phyloP scores from a whole-genome alignment of 2,888 invertebrate species.

The Iselma pallidipennis region DNA sequence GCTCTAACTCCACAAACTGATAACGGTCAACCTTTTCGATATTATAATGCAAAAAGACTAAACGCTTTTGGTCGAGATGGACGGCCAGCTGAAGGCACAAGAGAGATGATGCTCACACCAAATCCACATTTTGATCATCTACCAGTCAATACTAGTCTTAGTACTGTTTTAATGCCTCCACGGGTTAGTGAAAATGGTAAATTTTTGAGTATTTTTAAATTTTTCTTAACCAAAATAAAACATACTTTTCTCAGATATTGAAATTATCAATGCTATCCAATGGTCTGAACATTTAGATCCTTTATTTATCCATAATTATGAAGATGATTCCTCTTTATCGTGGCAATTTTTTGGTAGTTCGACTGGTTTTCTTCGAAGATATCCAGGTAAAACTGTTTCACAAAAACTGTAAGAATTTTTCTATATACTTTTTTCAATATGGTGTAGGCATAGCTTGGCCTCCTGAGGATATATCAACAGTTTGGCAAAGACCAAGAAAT shows the following conservation, averaged over 20 bases:
- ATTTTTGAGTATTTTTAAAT: neutral
- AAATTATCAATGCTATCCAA: constrained; percentile 86
- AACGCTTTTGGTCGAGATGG: constrained; percentile 79
- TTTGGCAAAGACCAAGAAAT: constrained; percentile 71
- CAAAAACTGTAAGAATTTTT: neutral
- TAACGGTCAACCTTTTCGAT: constrained; percentile 60
- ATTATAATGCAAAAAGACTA: constrained; percentile 80
- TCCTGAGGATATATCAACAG: constrained; percentile 66
- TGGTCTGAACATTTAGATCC: constrained; percentile 95
- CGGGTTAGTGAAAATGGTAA: constrained; percentile 73
- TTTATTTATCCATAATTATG: constrained; percentile 86
- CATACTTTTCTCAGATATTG: constrained; percentile 63
- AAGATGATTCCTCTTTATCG: constrained; percentile 87
- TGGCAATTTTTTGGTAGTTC: constrained; percentile 99
- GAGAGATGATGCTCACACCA: constrained; percentile 72
- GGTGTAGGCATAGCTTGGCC: constrained; percentile 78
- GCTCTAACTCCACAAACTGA: constrained; percentile 69
- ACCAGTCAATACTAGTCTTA: constrained; percentile 80
- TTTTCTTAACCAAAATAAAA: neutral
- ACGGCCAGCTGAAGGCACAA: constrained; percentile 69
- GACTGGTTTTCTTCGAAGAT: constrained; percentile 92
- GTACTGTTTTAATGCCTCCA: constrained; percentile 87
- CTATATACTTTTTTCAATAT: neutral
- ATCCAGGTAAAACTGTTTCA: constrained; percentile 71
- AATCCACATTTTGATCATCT: constrained; percentile 87